Base-by-base conservation (phyloP, 2,797 vertebrate genomes). In the Propithecus deckenii region DNA sequence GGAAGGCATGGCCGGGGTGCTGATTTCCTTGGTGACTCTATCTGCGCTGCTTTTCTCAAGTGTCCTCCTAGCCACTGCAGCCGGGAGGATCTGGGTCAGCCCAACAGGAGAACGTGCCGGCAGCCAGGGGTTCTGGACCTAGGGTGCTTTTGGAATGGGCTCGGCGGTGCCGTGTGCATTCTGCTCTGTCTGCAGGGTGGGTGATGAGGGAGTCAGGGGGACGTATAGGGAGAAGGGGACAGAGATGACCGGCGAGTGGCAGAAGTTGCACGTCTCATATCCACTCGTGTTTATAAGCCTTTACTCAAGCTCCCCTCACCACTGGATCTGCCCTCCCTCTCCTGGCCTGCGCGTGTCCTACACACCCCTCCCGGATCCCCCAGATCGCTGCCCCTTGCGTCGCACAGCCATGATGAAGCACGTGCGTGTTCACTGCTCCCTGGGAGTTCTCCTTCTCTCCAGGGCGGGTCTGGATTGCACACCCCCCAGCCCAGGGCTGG, bases 1-100 rank as follows among this genome's bases (percentile, higher is more conserved):
- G 13, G 22, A 28, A 91, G 55, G 30, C 30, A 23, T 18, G 48
- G 50, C 63, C 18, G n/a, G 17, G 35, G 11, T 46, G 48, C 85
- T 69, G 79, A 80, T 67, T 89, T 78, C 69, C 87, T 86, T 59
- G 83, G 41, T 30, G 5, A 57, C 75, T 67, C 78, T 74, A 14
- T 63, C 52, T 25, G 18, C 28, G 55, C 32, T 61, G 46, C 67
- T 83, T 52, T 87, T 55, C 67, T 15, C 63, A 4, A 7, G 30
- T 46, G 50, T 25, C 65, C 4, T 4, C 59, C 69, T 7, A 25
- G 69, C 72, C 23, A 3, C 76, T 86, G 74, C n/a, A 81, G 71
- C 88, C 15, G 4, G 61, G 43, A 89, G 59, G 46, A 91, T 84
- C 63, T 94, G 91, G 74, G 78, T 89, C 50, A 97, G 63, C 57